phyloP scores from a whole-genome alignment of 1,140 invertebrate genomes.

The Drosophila athabasca region DNA sequence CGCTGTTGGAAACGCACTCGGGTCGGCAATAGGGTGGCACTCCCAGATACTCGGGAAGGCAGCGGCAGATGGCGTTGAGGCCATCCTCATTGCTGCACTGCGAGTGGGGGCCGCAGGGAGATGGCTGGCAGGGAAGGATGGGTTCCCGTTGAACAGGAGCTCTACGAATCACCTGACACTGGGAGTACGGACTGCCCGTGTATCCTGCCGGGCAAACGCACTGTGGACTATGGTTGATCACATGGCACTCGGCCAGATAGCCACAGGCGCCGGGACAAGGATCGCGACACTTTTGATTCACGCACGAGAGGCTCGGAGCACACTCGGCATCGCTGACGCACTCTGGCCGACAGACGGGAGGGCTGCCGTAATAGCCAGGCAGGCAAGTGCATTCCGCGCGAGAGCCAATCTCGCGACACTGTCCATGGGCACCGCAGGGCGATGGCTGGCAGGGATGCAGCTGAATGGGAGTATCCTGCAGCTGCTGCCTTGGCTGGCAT shows the following conservation, averaged over 20 bases:
- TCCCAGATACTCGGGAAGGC: conserved; percentile 87
- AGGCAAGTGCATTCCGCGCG: conserved; percentile 84
- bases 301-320: conserved; percentile 84
- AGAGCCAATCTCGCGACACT: conserved; percentile 84
- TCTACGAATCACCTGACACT: conserved; percentile 87
- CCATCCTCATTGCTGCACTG: conserved; percentile 87
- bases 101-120: conserved; percentile 91
- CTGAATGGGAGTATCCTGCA: conserved; percentile 82
- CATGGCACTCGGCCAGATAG: conserved; percentile 90
- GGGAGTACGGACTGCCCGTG: conserved; percentile 89
- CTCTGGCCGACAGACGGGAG: conserved; percentile 86
- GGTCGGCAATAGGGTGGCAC: conserved; percentile 88
- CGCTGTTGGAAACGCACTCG: conserved; percentile 87
- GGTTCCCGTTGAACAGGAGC: conserved; percentile 90
- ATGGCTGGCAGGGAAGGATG: conserved; percentile 86
- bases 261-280: conserved; percentile 86
- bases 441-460: conserved; percentile 85
- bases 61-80: conserved; percentile 88
- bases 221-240: conserved; percentile 92
- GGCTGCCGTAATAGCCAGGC: conserved; percentile 85
- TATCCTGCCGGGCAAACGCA: conserved; percentile 89
- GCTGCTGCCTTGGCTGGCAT: conserved; percentile 48
- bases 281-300: conserved; percentile 86
- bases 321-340: conserved; percentile 86
- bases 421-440: conserved; percentile 86